A percentile compares a stretch with the other conserved stretches of the same genome.
Conservation (phyloP, 2,797 vertebrate species). For the Sternarchorhynchus goeldii region DNA sequence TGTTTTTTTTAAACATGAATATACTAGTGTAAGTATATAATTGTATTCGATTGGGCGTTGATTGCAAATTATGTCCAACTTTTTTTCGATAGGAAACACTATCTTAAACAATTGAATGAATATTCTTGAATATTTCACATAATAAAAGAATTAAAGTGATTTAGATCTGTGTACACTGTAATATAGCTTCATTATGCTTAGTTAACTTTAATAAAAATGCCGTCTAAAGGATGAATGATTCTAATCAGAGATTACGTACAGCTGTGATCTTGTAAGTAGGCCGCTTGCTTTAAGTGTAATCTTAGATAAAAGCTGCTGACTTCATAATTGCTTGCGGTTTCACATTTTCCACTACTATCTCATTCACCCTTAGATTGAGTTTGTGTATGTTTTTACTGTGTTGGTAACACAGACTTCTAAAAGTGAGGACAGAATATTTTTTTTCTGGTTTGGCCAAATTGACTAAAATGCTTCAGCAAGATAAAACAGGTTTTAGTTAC, state of each 20-base stretch:
- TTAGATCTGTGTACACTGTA: no score
- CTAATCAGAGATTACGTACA: background rate
- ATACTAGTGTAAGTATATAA: no score
- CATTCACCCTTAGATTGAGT: slow-evolving; percentile 3
- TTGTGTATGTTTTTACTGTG: background rate
- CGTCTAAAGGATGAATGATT: background rate
- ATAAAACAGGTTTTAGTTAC: background rate
- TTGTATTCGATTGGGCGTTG: no score
- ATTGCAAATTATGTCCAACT: no score
- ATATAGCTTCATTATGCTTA: background rate
- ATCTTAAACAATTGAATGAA: no score
- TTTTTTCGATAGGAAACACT: no score
- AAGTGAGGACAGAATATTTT: background rate
- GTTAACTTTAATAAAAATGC: background rate
- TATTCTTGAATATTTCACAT: no score
- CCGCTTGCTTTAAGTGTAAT: slow-evolving; percentile 7
- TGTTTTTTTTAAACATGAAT: no score
- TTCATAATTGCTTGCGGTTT: background rate
- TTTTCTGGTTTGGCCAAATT: background rate
- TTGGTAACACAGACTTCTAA: background rate
- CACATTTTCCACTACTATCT: slow-evolving; percentile 11
- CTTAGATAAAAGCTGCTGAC: slow-evolving; percentile 13
- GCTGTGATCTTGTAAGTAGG: background rate
- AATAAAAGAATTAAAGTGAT: no score
- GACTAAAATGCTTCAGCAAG: background rate